Evolutionary conservation across 2,113 vertebrate species (phyloP), one percentile per base, ranked within the genome.

Genomic region (Nothobranchius furzeri): DNA sequence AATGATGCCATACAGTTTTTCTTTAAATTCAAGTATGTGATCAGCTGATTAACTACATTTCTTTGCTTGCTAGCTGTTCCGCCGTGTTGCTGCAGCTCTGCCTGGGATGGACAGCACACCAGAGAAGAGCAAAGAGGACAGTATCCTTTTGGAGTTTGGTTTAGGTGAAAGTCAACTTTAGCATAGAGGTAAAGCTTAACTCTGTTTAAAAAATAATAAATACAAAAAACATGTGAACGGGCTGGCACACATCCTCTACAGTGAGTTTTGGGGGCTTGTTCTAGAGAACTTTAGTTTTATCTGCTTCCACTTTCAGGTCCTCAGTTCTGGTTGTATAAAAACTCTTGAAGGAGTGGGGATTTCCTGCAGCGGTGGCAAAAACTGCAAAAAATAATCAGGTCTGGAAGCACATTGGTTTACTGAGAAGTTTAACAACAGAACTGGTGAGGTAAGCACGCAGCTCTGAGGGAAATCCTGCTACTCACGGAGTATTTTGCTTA

Each of bases 111-210:
- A 94, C 72, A 95, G 91, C 83, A 93, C 93, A 87, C 93, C 94
- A 48, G 94, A 94, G 90, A 94, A 94, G 60, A 95, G 95, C 93
- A 95, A 95, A 95, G 92, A 96, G 69, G 94, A 95, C 88, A 94
- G 92, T 95, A 95, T 96, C 94, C 94, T 96, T 92, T 82, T 64
- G 2, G 20, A 12, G 11, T 12, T 54, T 4, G 30, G 6, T 46
- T 71, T 0, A 15, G 1, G 9, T 48, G 17, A 64, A 57, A 50
- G 4, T 57, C 20, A 51, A 30, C 17, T 55, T 49, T 20, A n/a
- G n/a, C 8, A 3, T 10, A 50, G 7, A 50, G 2, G 9, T 17
- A 10, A 17, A n/a, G 7, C 15, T 0, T 6, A 42, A 42, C 3
- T 42, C 10, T 42, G 10, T 8, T 45, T 20, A 20, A 45, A 12